Base-by-base conservation (phyloP, 2,797 vertebrate genomes). In the Chloroceryle amazona region DNA sequence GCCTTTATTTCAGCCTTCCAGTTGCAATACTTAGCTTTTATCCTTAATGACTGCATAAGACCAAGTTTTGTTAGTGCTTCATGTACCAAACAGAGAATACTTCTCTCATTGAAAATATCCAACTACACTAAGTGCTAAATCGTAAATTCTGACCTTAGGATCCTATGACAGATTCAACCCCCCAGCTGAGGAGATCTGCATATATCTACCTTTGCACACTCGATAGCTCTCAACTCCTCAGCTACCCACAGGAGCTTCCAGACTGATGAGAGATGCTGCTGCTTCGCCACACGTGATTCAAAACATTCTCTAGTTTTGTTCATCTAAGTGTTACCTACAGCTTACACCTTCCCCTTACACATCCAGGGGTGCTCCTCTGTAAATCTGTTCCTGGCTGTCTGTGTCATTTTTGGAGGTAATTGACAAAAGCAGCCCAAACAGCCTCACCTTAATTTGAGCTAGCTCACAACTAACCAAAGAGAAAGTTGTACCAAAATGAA, bases 1-100 rank as follows among this genome's bases (percentile, higher is more conserved):
- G 15, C 22, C 55, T 90, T 88, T 54, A 37, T 92, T 92, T 86
- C 60, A 92, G 49, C 22, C 58, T 93, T 60, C 33, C 31, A 28
- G 33, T 68, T 76, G 42, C 29, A 31, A 12, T 46, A 13, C 20
- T 72, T 81, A 61, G 29, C 33, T 79, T 76, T 91, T 49, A 41
- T 22, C 72, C 60, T 57, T 73, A 68, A 54, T 42, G 51, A 35
- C 49, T 82, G 19, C 41, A 6, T 7, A 65, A 85, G 67, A 26
- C 13, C 18, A 41, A 61, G 28, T 29, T 84, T 61, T 87, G 71
- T 75, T 67, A 57, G 44, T 49, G n/a, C 31, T 87, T 72, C 7
- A 23, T 52, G 35, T 49, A 33, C 52, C 35, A 23, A 79, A 17
- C 10, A 22, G 28, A 18, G 28, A 21, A 61, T 4, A 41, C 14